Base-by-base conservation (phyloP, 2,797 vertebrate species). In the Eupleurogrammus muticus region DNA sequence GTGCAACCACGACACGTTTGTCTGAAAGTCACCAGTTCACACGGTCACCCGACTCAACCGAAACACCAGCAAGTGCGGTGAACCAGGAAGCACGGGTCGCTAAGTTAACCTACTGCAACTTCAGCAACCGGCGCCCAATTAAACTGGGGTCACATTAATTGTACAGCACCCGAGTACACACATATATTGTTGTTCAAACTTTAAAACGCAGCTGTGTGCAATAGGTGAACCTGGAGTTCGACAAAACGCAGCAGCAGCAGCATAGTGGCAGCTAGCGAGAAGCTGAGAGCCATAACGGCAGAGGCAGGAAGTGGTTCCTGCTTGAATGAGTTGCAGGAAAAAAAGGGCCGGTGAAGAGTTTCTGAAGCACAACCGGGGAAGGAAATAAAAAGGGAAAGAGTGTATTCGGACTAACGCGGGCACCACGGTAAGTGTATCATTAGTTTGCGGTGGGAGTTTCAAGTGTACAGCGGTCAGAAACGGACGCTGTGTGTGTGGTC, bases 261-360 rank as follows among this genome's bases (percentile, higher is more conserved):
- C 59, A 0, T 9, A 57, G 59, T 54, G 35, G 78, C 66, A 66
- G 81, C 60, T 69, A 77, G 69, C 32, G 44, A 77, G 65, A 49
- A 40, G 82, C 73, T 66, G 57, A 75, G 73, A 70, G 50, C 44
- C 55, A 4, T 35, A 71, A 75, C 70, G 87, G 82, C 48, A 51
- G 82, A 86, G 86, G 48, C 92, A 88, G 94, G 93, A 94, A 94
- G 93, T 93, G 91, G 85, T 75, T 85, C 82, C 28, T 28, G 87
- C 67, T 70, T 90, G 80, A 92, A 90, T 88, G 86, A 89, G 85
- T 69, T 76, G 81, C 61, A 80, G 64, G 73, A 85, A 65, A 64
- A 66, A 57, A 28, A 6, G 28, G 19, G 78, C 73, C 58, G 51
- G 23, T 21, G 24, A 23, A 0, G 56, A 59, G 28, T 65, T 73